These are phyloP conservation scores for Tapirus terrestris DNA, from an alignment of 2,113 vertebrate species.

Conservation along the genomic window DNA sequence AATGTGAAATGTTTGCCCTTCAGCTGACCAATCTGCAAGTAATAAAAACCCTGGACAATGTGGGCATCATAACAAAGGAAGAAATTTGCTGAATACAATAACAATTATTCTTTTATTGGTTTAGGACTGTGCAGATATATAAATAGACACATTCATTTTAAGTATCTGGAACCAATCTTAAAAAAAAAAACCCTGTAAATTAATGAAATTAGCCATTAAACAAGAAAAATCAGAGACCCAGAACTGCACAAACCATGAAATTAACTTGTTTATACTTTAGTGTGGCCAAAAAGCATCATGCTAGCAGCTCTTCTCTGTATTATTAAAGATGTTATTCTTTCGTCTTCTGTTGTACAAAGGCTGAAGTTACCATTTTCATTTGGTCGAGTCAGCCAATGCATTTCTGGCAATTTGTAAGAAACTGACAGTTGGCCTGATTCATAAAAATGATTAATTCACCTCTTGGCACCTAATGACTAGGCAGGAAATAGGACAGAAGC, in stretches of 20 bases:
- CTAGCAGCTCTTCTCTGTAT: not conserved
- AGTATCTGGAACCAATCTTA: slow-evolving; percentile 34
- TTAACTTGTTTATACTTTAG: not conserved
- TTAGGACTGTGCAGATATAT: not conserved
- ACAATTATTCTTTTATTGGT: not conserved
- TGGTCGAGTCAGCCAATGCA: not conserved
- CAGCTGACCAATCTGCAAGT: not conserved
- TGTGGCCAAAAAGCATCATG: not conserved
- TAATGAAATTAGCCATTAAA: slow-evolving; percentile 17
- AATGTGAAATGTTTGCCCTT: not conserved
- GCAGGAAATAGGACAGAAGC: not conserved
- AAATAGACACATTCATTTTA: slow-evolving; percentile 19
- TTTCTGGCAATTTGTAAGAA: not conserved
- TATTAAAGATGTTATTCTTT: not conserved
- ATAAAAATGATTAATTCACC: not conserved
- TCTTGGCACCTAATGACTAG: not conserved
- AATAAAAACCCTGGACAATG: not conserved
- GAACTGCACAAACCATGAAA: not conserved
- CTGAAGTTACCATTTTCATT: not conserved
- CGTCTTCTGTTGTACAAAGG: not conserved
- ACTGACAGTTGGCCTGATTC: not conserved
- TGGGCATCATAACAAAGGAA: not conserved
- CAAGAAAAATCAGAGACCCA: not conserved
- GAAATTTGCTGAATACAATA: not conserved
- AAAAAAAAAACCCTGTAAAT: not conserved